Base-by-base conservation (phyloP, 2,888 invertebrate species). In the Latheticus oryzae region DNA sequence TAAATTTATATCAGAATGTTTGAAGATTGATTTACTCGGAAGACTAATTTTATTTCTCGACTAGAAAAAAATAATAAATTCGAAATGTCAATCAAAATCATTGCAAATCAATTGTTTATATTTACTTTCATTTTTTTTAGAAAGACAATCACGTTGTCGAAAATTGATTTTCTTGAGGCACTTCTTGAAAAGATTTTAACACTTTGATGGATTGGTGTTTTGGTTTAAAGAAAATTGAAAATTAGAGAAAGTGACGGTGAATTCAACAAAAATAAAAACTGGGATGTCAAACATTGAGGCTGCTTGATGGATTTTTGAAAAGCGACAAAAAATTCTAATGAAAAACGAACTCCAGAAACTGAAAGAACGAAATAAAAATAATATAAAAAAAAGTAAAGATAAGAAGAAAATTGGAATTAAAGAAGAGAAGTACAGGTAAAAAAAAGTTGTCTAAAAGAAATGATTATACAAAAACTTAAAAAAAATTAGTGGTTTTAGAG, bases 121-220 rank as follows among this genome's bases (percentile, higher is more conserved):
- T 47, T 28, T 51, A 57, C 57, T 57, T 57, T 57, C 57, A 57
- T 57, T 15, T 8, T n/a, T n/a, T 57, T 28, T 21, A 30, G 19
- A 11, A 42, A 16, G 8, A 52, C n/a, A 33, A 21, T 33, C 15
- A 16, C 21, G 23, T 11, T 52, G n/a, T n/a, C n/a, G n/a, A n/a
- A n/a, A n/a, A n/a, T n/a, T n/a, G n/a, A n/a, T n/a, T n/a, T n/a
- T n/a, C n/a, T n/a, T n/a, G n/a, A n/a, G n/a, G n/a, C n/a, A n/a
- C n/a, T n/a, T n/a, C n/a, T 13, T 23, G 16, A 9, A 23, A 12
- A 11, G 11, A 42, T 30, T 52, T 15, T 7, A 7, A 8, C 8
- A 13, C 13, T 19, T 28, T 15, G 16, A n/a, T 40, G 3, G 11
- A n/a, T 9, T 9, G 12, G 8, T 24, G 13, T 5, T 12, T n/a